Conservation (phyloP, 2,113 vertebrate genomes). For the Tichodroma muraria region DNA sequence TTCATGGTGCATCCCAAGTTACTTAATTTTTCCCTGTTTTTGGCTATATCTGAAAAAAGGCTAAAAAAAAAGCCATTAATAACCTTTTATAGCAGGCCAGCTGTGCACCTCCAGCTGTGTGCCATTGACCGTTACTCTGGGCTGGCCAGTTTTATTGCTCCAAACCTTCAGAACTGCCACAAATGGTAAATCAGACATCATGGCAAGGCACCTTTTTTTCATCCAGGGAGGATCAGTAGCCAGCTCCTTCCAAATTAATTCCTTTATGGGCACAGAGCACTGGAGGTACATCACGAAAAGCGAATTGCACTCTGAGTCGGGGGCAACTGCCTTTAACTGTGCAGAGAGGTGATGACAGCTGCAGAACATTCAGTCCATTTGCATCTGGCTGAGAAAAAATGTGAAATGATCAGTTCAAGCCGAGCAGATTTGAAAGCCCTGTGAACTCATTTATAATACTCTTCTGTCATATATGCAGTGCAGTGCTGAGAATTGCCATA, state of each 20-base stretch:
- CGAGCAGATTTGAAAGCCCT: not conserved
- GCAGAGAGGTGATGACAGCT: conserved; percentile 48
- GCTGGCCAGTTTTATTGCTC: not conserved
- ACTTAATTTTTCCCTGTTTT: not conserved
- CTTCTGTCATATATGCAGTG: not conserved
- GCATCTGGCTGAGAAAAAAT: not conserved
- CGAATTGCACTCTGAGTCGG: conserved; percentile 14
- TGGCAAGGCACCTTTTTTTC: not conserved
- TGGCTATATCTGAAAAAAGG: not conserved
- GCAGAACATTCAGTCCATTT: conserved; percentile 18
- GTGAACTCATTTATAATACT: not conserved
- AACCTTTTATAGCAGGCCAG: not conserved
- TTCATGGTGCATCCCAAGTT: not conserved
- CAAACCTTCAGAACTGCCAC: not conserved
- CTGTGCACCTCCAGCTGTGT: not conserved
- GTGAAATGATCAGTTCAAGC: not conserved
- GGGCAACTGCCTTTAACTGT: conserved; percentile 10
- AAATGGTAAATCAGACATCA: not conserved
- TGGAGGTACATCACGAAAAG: conserved; percentile 34
- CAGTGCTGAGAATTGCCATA: not conserved
- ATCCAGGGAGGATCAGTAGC: conserved; percentile 21
- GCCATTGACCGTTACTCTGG: not conserved
- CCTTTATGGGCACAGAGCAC: conserved; percentile 18
- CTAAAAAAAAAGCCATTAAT: not conserved
- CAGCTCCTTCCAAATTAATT: conserved; percentile 23